Base-by-base conservation (phyloP, 2,888 invertebrate genomes). In the Cerastis leucographa region DNA sequence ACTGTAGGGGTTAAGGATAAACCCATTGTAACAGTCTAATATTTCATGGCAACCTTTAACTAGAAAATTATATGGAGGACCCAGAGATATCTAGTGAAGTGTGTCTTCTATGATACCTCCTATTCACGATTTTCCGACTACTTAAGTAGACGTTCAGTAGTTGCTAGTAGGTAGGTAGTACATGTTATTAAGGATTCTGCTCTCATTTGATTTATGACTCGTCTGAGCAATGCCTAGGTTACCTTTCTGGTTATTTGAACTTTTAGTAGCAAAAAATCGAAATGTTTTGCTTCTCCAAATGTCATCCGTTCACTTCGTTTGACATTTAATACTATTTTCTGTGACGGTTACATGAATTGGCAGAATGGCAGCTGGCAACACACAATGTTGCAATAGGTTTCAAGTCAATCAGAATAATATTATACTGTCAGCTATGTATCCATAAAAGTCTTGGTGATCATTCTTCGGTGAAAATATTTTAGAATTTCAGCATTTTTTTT, bases 241-340 rank as follows among this genome's bases (percentile, higher is more conserved):
- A 35, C 35, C 35, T 35, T 25, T 61, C 76, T 61, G 14, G 64
- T 82, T 46, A 66, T 59, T 65, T 71, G 62, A 83, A 78, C 78
- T 72, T 66, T 62, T 22, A 71, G 29, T 42, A 69, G 49, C 54
- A 80, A 74, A 76, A 76, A 79, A 74, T 51, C n/a, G 12, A 62
- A 73, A 74, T 74, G 70, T 68, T 74, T 67, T 61, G 61, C 29
- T 78, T 46, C 79, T 69, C 51, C 54, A 82, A 84, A 84, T 84
- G 85, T 62, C 85, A 79, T 67, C 68, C 76, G 70, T 76, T 85
- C 83, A 76, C 76, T 62, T n/a, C 64, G 25, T 6, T 83, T 85
- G 85, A 85, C 84, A 85, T 85, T 85, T 85, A 72, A 74, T 76
- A 69, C 54, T 62, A 71, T 82, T 78, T 81, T 71, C 49, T 74